Conservation (phyloP, 2,888 invertebrate species). For the Boloria selene region DNA sequence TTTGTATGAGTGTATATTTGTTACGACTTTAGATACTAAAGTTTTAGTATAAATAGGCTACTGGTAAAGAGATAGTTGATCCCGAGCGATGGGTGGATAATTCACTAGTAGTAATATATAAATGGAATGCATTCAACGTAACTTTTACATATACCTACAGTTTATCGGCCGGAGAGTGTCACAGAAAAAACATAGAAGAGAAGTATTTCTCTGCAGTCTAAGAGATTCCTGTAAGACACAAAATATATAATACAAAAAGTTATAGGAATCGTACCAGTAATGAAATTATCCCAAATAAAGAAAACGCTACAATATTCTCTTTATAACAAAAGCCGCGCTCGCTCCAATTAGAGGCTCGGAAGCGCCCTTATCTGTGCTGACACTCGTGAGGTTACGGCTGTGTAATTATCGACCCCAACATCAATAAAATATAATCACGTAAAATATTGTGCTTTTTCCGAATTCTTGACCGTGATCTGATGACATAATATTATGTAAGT, state of each 20-base stretch:
- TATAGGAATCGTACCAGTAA: not conserved
- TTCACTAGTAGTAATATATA: too few species aligned
- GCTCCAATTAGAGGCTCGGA: conserved; percentile 13
- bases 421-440: conserved; percentile 4
- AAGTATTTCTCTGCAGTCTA: too few species aligned
- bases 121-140: too few species aligned
- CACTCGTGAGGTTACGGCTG: conserved; percentile 11
- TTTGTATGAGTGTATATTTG: too few species aligned
- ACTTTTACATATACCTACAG: too few species aligned
- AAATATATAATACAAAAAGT: not conserved
- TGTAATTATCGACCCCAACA: conserved; percentile 14
- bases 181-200: too few species aligned
- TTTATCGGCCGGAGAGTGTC: too few species aligned
- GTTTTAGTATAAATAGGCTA: too few species aligned
- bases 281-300: not conserved
- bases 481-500: not conserved
- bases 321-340: not conserved
- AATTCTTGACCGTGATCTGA: not conserved
- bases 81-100: too few species aligned
- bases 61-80: too few species aligned
- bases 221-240: too few species aligned
- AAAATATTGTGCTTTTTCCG: conserved; percentile 2
- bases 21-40: too few species aligned
- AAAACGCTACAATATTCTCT: not conserved
- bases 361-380: conserved; percentile 9